Evolutionary conservation across 2,797 vertebrate genomes (phyloP).

Genomic region (Varecia variegata): DNA sequence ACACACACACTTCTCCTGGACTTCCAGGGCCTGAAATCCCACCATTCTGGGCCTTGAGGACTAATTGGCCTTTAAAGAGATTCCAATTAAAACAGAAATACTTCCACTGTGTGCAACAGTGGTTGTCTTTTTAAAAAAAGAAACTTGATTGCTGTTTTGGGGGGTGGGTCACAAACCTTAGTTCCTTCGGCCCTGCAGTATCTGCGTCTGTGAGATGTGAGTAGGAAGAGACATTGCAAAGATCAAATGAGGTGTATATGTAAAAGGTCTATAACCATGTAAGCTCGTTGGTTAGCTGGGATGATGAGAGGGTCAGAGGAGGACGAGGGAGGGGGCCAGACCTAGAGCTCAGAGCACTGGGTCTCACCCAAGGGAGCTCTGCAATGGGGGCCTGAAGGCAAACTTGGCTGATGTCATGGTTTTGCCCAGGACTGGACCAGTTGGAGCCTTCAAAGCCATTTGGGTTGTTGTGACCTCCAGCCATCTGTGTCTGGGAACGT

Average conservation of each 20-base stretch:
- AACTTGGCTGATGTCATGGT: not conserved
- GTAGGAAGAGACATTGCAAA: not conserved
- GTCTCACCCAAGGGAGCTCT: not conserved
- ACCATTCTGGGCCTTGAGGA: not conserved
- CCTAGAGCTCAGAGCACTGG: not conserved
- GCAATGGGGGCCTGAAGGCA: fast-evolving
- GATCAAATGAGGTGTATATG: not conserved
- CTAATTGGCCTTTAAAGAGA: not conserved
- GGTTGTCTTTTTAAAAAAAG: not conserved
- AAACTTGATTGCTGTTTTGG: not conserved
- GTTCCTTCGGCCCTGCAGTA: not conserved
- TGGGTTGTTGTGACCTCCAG: not conserved
- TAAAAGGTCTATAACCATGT: not conserved
- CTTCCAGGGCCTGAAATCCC: not conserved
- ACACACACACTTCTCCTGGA: fast-evolving
- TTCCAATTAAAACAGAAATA: not conserved
- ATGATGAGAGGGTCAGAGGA: not conserved
- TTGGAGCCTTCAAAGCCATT: not conserved
- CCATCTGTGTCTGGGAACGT: not conserved
- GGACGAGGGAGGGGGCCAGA: too few relatives aligned
- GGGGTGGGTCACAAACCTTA: not conserved
- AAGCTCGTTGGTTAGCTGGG: not conserved
- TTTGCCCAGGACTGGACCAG: not conserved
- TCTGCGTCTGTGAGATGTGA: not conserved
- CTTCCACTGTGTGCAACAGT: not conserved